Percentiles rank a stretch among this genome's conserved stretches.
Evolutionary conservation across 2,888 invertebrate genomes (phyloP).

Genomic region (Eustalomyia histrio): DNA sequence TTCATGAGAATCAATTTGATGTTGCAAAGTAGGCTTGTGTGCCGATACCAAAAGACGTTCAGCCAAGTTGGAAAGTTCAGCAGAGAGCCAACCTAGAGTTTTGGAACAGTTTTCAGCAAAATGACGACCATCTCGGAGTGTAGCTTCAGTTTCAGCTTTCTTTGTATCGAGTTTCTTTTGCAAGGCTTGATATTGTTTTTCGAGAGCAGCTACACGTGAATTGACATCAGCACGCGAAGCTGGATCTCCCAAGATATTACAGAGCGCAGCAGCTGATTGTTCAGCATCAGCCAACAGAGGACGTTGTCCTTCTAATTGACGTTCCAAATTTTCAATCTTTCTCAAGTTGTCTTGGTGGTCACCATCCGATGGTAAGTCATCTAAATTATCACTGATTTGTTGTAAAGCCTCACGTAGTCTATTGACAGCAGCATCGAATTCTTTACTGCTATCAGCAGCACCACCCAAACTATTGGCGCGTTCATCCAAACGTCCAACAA

Average conservation of each 20-base stretch:
- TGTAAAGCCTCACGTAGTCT: conserved; percentile 92
- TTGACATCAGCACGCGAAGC: conserved; percentile 94
- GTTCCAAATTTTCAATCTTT: conserved; percentile 92
- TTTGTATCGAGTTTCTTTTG: conserved; percentile 93
- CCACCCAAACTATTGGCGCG: conserved; percentile 94
- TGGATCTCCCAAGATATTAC: conserved; percentile 93
- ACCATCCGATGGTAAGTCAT: conserved; percentile 88
- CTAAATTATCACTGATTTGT: conserved; percentile 91
- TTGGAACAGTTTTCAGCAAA: conserved; percentile 93
- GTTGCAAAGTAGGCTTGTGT: conserved; percentile 88
- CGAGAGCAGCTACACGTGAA: conserved; percentile 91
- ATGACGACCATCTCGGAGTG: conserved; percentile 91
- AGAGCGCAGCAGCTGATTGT: conserved; percentile 92
- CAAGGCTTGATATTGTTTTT: conserved; percentile 91
- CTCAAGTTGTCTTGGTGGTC: conserved; percentile 93
- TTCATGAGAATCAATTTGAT: conserved; percentile 93
- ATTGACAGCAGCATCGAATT: conserved; percentile 93
- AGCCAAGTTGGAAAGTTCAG: conserved; percentile 87
- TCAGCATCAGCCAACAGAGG: conserved; percentile 93
- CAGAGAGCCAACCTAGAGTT: conserved; percentile 93
- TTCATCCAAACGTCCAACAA: conserved; percentile 89
- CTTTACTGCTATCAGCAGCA: conserved; percentile 94
- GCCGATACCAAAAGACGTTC: conserved; percentile 92
- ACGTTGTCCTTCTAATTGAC: conserved; percentile 92
- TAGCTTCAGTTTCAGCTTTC: conserved; percentile 94